Conservation (phyloP, 2,888 invertebrate species). For the Girardia tigrina region DNA sequence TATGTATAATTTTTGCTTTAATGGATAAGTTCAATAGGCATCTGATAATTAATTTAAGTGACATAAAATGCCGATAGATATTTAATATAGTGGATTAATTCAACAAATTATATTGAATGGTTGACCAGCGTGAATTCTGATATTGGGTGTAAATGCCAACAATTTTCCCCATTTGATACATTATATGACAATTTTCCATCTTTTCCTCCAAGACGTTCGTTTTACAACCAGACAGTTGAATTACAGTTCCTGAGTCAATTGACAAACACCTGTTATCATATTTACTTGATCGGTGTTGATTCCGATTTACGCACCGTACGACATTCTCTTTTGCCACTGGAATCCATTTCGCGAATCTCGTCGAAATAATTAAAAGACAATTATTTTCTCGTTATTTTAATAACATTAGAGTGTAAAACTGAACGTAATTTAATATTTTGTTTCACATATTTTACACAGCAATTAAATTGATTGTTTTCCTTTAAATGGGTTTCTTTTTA, state of each 20-base stretch:
- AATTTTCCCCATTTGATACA: neutral
- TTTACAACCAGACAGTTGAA: neutral
- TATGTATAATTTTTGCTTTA: neutral
- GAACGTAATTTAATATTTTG: no score
- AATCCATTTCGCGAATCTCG: neutral
- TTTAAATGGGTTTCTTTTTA: no score
- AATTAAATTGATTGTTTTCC: no score
- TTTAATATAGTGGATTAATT: slow-evolving; percentile 18
- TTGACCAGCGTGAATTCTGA: neutral
- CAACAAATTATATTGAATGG: slow-evolving; percentile 18
- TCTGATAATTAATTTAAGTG: slow-evolving; percentile 13
- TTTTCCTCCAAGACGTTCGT: no score
- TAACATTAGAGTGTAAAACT: no score
- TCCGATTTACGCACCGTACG: neutral
- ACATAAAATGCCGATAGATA: slow-evolving; percentile 14
- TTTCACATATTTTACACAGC: no score
- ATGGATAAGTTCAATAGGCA: neutral
- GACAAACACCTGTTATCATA: slow-evolving; percentile 15
- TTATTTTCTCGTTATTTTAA: no score
- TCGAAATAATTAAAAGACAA: neutral
- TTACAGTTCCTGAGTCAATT: neutral
- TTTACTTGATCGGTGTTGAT: neutral
- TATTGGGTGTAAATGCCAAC: neutral
- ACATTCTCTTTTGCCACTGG: neutral
- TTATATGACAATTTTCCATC: neutral